Percentiles rank a stretch among this genome's conserved stretches.
Evolutionary conservation across 2,797 vertebrate species (phyloP).

Genomic region (Amblyopsis hoosieri): DNA sequence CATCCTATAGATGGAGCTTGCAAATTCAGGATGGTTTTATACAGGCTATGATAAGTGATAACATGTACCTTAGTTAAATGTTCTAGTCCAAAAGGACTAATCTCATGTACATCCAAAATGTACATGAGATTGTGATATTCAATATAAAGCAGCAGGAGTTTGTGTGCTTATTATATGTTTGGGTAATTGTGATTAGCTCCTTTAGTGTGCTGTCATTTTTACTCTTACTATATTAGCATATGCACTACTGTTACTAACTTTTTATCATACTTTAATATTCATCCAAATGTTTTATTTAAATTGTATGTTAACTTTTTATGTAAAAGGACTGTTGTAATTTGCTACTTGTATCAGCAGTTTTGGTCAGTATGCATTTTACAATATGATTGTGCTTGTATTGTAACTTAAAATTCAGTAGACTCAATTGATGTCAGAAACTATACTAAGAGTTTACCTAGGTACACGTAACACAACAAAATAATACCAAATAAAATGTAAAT

Average conservation of each 20-base stretch:
- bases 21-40: too few species aligned
- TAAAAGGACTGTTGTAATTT: slow-evolving; percentile 40
- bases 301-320: slow-evolving; percentile 36
- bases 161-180: slow-evolving; percentile 19
- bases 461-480: slow-evolving; percentile 26
- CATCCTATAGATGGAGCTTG: too few species aligned
- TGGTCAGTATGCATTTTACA: slow-evolving; percentile 26
- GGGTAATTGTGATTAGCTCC: slow-evolving; percentile 27
- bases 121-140: slow-evolving; percentile 20
- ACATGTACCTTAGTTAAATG: not conserved
- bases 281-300: slow-evolving; percentile 62
- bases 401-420: slow-evolving; percentile 31
- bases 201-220: slow-evolving; percentile 28
- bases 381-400: slow-evolving; percentile 52
- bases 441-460: slow-evolving; percentile 28
- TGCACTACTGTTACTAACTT: slow-evolving; percentile 16
- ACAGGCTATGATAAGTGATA: too few species aligned
- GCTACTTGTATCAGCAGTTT: slow-evolving; percentile 32
- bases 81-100: not conserved
- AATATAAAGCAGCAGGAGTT: slow-evolving; percentile 22
- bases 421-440: slow-evolving; percentile 35
- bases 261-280: slow-evolving; percentile 21
- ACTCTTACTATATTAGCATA: slow-evolving; percentile 16
- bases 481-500: slow-evolving; percentile 59
- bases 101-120: not conserved